phyloP scores from a whole-genome alignment of 2,113 vertebrate genomes.

The Coryphaenoides rupestris region DNA sequence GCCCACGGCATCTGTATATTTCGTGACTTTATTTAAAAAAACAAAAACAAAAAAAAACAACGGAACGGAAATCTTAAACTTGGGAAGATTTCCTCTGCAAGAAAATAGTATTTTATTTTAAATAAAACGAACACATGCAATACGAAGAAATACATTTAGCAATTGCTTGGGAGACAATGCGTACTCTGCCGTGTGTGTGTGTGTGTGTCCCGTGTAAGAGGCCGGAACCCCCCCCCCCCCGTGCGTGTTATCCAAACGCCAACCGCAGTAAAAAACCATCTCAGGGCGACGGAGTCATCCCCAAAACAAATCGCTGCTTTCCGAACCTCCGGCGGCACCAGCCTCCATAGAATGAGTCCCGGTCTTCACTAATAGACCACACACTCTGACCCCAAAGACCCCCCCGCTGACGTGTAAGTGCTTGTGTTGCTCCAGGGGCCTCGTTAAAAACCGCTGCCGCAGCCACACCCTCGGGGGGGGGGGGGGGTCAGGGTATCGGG shows the following conservation, averaged over 20 bases:
- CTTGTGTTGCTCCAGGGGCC: slow-evolving; percentile 27
- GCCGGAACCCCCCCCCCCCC: neutral
- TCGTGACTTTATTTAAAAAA: slow-evolving; percentile 63
- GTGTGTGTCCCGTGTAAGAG: too few species aligned
- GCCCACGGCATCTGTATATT: slow-evolving; percentile 59
- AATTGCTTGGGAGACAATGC: too few species aligned
- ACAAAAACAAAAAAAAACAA: neutral
- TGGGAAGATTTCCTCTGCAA: neutral
- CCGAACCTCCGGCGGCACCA: slow-evolving; percentile 2
- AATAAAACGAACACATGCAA: slow-evolving; percentile 44
- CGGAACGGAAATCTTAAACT: neutral
- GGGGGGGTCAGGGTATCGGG: slow-evolving; percentile 12
- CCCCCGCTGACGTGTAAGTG: slow-evolving; percentile 13
- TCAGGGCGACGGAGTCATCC: neutral
- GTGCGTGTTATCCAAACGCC: slow-evolving; percentile 18
- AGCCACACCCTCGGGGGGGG: too few species aligned
- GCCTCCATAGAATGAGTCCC: slow-evolving; percentile 15
- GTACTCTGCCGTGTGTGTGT: too few species aligned
- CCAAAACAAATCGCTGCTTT: neutral
- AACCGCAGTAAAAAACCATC: slow-evolving; percentile 50
- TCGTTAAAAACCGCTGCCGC: slow-evolving; percentile 37
- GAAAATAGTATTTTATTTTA: slow-evolving; percentile 25
- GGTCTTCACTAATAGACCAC: neutral
- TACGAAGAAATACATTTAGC: slow-evolving; percentile 44
- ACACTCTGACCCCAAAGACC: neutral